Conservation (phyloP, 2,888 invertebrate genomes). For the Acleris laterana region DNA sequence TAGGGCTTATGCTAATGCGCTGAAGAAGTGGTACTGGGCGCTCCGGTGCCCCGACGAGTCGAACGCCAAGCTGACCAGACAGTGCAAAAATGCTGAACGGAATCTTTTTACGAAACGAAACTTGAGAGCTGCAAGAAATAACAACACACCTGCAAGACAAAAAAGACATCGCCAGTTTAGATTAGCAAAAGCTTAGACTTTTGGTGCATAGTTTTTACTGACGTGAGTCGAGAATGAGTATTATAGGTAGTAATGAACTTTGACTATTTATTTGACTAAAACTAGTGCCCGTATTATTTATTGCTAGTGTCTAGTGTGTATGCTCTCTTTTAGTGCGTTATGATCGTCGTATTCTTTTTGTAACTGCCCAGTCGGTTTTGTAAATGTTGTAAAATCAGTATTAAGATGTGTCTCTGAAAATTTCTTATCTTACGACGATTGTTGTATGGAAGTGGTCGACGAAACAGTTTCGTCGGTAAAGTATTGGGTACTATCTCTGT, state of each 20-base stretch:
- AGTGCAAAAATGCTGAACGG: slow-evolving; percentile 56
- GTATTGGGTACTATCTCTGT: slow-evolving; percentile 84
- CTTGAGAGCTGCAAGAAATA: slow-evolving; percentile 45
- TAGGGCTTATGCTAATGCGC: slow-evolving; percentile 82
- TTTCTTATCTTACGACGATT: slow-evolving; percentile 12
- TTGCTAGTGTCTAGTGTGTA: slow-evolving; percentile 22
- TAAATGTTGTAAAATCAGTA: slow-evolving; percentile 14
- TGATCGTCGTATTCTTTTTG: slow-evolving; percentile 10
- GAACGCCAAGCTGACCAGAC: slow-evolving; percentile 40
- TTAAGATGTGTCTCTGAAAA: slow-evolving; percentile 7
- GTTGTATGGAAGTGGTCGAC: slow-evolving; percentile 68
- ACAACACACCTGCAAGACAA: slow-evolving; percentile 27
- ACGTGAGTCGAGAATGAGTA: slow-evolving; percentile 28
- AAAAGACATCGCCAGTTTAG: slow-evolving; percentile 28
- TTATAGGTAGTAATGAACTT: slow-evolving; percentile 31
- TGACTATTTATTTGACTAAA: slow-evolving; percentile 26
- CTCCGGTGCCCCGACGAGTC: slow-evolving; percentile 70
- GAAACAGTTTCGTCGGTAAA: slow-evolving; percentile 78
- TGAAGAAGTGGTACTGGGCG: slow-evolving; percentile 85
- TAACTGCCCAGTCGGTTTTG: slow-evolving; percentile 15
- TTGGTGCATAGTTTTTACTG: slow-evolving; percentile 2
- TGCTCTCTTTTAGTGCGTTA: slow-evolving; percentile 45
- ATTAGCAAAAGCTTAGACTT: slow-evolving; percentile 2
- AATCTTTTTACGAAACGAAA: slow-evolving; percentile 52
- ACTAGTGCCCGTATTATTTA: slow-evolving; percentile 33